Base-by-base conservation (phyloP, 2,113 vertebrate genomes). In the Chaetura pelagica region DNA sequence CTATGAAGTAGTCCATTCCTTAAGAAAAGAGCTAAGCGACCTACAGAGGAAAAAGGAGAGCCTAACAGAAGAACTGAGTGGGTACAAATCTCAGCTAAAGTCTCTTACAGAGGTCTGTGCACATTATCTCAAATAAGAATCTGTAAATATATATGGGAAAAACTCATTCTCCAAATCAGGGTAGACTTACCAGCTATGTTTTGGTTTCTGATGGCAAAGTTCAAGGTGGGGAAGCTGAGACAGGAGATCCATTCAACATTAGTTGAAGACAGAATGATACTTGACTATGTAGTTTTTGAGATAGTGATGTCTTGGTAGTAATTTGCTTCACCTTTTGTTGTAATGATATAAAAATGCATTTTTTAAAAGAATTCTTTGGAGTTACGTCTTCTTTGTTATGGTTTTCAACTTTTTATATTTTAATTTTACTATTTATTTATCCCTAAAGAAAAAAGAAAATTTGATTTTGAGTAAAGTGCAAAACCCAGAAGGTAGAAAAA, bases 1-100 rank as follows among this genome's bases (percentile, higher is more conserved):
- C 96, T 99, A 99, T 87, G 99, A 99, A 95, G 98, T 96, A 57
- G 98, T 99, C 71, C 98, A 90, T 87, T 98, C 99, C 55, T 95
- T 99, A 69, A 98, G 94, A 94, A 95, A 95, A 80, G 98, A 99
- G 80, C 87, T 99, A 82, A 95, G 87, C 34, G 98, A 99, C 67
- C 97, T 99, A 9, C 98, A 98, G 71, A 59, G 96, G 74, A 99
- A 98, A 97, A 99, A 98, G 89, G 96, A 93, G 32, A 90, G 91
- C 38, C 93, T 99, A 61, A 96, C 78, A 21, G 99, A 99, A 87
- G 99, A 99, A 89, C 75, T 99, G 74, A 98, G 91, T 61, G 95
- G 96, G 54, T 98, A 98, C 88, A 98, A 98, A 90, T 96, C 91
- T 29, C 99, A 99, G 5, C 95, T 99, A 87, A 99, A 98, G 89